These are phyloP conservation scores for Clarias pachynema DNA, from an alignment of 2,797 vertebrate species.

Conservation along the genomic window DNA sequence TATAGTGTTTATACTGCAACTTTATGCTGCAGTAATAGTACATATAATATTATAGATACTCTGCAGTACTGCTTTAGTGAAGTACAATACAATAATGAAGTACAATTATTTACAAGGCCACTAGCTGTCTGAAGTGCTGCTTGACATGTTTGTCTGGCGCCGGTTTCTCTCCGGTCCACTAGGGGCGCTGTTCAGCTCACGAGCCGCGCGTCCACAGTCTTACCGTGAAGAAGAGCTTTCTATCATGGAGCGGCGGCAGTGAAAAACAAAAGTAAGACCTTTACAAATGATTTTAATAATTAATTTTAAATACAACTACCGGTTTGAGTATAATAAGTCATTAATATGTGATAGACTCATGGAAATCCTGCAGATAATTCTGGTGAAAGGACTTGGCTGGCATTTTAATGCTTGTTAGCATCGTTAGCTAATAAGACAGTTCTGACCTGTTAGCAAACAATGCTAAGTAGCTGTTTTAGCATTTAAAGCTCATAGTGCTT, in stretches of 20 bases:
- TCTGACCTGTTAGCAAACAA: neutral
- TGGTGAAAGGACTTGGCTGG: neutral
- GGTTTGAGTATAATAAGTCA: neutral
- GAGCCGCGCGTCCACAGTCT: neutral
- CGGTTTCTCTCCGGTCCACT: constrained; percentile 6
- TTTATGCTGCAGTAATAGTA: no score
- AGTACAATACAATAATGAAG: no score
- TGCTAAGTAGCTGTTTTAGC: neutral
- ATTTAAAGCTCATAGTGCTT: neutral
- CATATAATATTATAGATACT: no score
- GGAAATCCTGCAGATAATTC: neutral
- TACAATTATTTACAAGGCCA: no score
- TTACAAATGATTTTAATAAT: neutral
- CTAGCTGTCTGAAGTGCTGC: no score
- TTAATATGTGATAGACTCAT: neutral
- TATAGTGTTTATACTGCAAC: no score
- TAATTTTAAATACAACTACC: neutral
- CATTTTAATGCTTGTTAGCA: neutral
- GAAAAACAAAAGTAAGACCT: constrained; percentile 16
- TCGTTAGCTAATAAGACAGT: neutral
- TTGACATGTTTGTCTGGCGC: no score
- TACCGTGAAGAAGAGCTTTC: neutral
- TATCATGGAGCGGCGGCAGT: constrained; percentile 28
- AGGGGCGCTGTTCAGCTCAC: constrained; percentile 35
- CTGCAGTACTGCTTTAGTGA: no score